A percentile compares a stretch with the other conserved stretches of the same genome.
Evolutionary conservation across 53 echinoderm and acorn worm species (phyloP).

Genomic region (Henricia sp.): DNA sequence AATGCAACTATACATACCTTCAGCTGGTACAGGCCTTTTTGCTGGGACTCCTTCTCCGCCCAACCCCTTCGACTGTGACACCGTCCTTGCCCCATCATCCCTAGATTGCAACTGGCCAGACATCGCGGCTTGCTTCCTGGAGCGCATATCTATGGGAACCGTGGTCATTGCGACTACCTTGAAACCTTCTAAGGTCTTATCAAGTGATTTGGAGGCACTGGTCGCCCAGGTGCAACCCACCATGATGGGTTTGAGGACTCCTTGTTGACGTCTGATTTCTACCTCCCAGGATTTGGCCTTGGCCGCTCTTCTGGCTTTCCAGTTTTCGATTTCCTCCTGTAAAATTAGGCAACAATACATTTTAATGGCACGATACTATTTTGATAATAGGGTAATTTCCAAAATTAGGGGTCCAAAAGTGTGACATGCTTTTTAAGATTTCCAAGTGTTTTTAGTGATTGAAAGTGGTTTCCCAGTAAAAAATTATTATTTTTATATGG

Average conservation of each 20-base stretch:
- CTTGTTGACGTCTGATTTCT: slow-evolving; percentile 77
- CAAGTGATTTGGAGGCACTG: slow-evolving; percentile 29
- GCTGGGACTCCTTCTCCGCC: slow-evolving; percentile 1
- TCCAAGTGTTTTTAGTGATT: too few relatives aligned
- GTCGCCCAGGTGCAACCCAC: slow-evolving; percentile 75
- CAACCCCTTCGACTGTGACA: not conserved
- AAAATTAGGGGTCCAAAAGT: too few relatives aligned
- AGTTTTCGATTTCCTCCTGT: slow-evolving; percentile 62
- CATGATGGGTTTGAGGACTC: slow-evolving; percentile 75
- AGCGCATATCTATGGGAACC: slow-evolving; percentile 76
- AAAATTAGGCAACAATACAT: not conserved
- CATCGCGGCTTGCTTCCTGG: slow-evolving; percentile 32
- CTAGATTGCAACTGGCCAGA: not conserved
- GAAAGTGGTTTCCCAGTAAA: too few relatives aligned
- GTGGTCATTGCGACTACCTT: slow-evolving; percentile 68
- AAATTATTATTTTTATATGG: too few relatives aligned
- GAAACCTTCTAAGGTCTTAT: slow-evolving; percentile 70
- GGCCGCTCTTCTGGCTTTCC: slow-evolving; percentile 76
- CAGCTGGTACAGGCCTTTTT: slow-evolving; percentile 87
- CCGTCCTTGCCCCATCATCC: not conserved
- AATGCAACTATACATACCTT: too few relatives aligned
- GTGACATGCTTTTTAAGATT: too few relatives aligned
- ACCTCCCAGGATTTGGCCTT: slow-evolving; percentile 96
- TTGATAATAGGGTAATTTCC: too few relatives aligned
- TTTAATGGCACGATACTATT: not conserved